phyloP scores from a whole-genome alignment of 2,113 vertebrate genomes.

The Petroica traversi region DNA sequence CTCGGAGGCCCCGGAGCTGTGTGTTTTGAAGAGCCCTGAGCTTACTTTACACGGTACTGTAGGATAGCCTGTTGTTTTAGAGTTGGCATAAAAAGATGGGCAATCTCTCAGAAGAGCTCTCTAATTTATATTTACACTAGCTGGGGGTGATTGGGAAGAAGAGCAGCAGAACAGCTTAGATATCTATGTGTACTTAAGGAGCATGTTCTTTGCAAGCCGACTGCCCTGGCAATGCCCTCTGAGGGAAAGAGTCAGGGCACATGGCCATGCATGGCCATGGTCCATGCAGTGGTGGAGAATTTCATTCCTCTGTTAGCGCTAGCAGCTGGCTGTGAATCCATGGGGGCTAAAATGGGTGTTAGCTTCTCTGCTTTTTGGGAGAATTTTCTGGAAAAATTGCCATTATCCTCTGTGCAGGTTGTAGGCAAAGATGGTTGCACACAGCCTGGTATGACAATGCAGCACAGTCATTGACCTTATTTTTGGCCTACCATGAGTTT shows the following conservation, averaged over 20 bases:
- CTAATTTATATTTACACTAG: not conserved
- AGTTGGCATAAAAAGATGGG: not conserved
- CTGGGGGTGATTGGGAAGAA: not conserved
- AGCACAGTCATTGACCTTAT: not conserved
- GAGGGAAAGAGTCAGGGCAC: rapidly evolving
- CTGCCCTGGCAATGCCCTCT: rapidly evolving
- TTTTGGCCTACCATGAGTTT: not conserved
- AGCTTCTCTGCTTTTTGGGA: not conserved
- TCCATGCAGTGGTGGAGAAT: not conserved
- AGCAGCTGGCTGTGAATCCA: not conserved
- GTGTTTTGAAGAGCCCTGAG: not conserved
- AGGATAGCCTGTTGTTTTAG: not conserved
- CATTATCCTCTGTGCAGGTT: not conserved
- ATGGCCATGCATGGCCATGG: rapidly evolving
- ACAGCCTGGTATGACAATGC: not conserved
- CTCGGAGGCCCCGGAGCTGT: not conserved
- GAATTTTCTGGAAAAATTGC: not conserved
- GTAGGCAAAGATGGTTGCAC: not conserved
- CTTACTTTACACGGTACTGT: not conserved
- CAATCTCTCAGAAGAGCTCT: not conserved
- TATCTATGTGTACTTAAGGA: not conserved
- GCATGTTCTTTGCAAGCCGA: not conserved
- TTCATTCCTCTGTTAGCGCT: not conserved
- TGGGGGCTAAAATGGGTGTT: not conserved
- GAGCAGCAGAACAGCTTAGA: not conserved